Percentiles rank a stretch among this genome's conserved stretches.
Evolutionary conservation across 2,113 vertebrate species (phyloP).

Genomic region (Gnathonemus longibarbis): DNA sequence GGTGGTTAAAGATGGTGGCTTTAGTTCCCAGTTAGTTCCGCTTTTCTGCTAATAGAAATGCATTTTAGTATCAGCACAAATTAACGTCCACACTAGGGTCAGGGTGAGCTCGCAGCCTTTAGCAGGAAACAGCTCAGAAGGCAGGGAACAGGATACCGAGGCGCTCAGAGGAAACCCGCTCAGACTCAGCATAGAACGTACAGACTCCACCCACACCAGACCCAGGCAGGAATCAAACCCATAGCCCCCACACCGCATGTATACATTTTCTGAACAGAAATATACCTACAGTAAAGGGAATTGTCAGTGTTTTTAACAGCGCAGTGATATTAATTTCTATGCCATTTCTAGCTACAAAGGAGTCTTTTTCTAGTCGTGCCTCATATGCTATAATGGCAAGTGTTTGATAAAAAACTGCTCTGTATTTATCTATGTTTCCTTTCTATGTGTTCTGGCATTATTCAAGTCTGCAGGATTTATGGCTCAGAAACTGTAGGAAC

Average conservation of each 20-base stretch:
- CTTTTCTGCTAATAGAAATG: background rate
- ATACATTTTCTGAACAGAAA: background rate
- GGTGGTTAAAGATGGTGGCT: background rate
- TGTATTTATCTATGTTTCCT: background rate
- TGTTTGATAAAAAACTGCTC: background rate
- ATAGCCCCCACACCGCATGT: background rate
- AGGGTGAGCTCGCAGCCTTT: background rate
- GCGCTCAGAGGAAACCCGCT: background rate
- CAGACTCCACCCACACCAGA: background rate
- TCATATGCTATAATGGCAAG: background rate
- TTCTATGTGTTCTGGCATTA: background rate
- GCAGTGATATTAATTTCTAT: background rate
- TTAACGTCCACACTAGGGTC: background rate
- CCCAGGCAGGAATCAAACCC: background rate
- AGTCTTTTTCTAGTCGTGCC: background rate
- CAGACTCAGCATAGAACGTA: background rate
- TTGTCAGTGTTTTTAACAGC: background rate
- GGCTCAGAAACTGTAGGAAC: background rate
- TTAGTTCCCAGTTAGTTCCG: background rate
- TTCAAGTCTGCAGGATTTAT: background rate
- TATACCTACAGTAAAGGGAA: background rate
- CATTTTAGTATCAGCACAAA: background rate
- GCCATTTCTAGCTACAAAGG: background rate
- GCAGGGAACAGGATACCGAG: background rate
- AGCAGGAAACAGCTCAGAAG: background rate